Base-by-base conservation (phyloP, 1,140 invertebrate genomes). In the Mamestra configurata region DNA sequence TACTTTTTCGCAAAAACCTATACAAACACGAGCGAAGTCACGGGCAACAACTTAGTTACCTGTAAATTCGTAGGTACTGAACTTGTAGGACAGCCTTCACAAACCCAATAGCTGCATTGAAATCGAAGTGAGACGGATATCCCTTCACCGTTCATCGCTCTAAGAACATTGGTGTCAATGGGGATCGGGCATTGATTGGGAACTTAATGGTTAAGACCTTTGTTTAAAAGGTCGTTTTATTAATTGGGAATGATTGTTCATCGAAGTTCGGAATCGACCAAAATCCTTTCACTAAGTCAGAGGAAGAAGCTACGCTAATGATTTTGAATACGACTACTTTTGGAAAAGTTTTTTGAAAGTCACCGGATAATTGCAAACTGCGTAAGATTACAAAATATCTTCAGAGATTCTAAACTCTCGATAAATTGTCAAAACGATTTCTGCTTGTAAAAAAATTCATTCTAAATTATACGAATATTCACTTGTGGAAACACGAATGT, bases 401-500 rank as follows among this genome's bases (percentile, higher is more conserved):
- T n/a, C n/a, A n/a, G n/a, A n/a, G n/a, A n/a, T n/a, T n/a, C n/a
- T n/a, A n/a, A n/a, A n/a, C n/a, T n/a, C n/a, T n/a, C n/a, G n/a
- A n/a, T n/a, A n/a, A n/a, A n/a, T n/a, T n/a, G n/a, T n/a, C n/a
- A 68, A 46, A 46, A 13, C 11, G 1, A 68, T 68, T 68, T 46
- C 10, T 40, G 5, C 40, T 46, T 68, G 37, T 37, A 40, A 68
- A 18, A 46, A 68, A 46, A 15, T 68, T 35, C n/a, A n/a, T n/a
- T n/a, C n/a, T 68, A 46, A 68, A 43, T 22, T 10, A 24, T 8
- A 43, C 64, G 18, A 37, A 68, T 57, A 46, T 68, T 68, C 40
- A 68, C 20, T 68, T 46, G 4, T 68, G 64, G 64, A 13, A 27
- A 68, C 64, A 24, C 40, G 46, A 68, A 68, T 68, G 20, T 68